Base-by-base conservation (phyloP, 2,113 vertebrate species). In the Rhinogobius similis region DNA sequence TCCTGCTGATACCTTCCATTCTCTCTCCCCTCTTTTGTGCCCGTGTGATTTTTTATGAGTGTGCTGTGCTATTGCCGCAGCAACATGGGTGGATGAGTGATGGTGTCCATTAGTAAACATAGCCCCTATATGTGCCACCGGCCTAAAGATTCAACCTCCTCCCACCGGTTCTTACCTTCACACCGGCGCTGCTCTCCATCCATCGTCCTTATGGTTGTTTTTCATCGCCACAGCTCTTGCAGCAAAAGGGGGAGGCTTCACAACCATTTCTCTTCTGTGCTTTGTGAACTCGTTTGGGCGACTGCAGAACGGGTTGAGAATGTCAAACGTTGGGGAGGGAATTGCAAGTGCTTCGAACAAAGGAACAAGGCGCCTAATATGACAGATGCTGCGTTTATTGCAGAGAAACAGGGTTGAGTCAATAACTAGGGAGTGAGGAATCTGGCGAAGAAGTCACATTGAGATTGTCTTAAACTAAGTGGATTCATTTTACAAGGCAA, bases 21-120 rank as follows among this genome's bases (percentile, higher is more conserved):
- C 85, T 86, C 85, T 87, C 78, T 63, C 23, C n/a, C 61, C 85
- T 82, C 84, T 79, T 85, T 77, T 84, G 78, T 86, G 85, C 78
- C 72, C 69, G 65, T 23, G 79, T 71, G 82, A 81, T 79, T 85
- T 52, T 90, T 90, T 90, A 88, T 38, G 81, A 88, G 83, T 73
- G 68, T 29, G 72, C 80, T 21, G 72, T 21, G 69, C 82, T 78
- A 85, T 90, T 63, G 70, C 88, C 78, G 69, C 74, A 84, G 87
- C 78, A 89, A 88, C 87, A 82, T 82, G 76, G 82, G 78, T 64
- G 81, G 83, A 90, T 90, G 88, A 91, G 73, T 84, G 90, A 91
- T 91, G 84, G 85, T 72, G 86, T 88, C 90, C 86, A 91, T 91
- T 91, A 91, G 86, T 82, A 88, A 88, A 88, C 87, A 88, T 79